phyloP scores from a whole-genome alignment of 2,797 vertebrate genomes.

The Malacoctenus gilli region DNA sequence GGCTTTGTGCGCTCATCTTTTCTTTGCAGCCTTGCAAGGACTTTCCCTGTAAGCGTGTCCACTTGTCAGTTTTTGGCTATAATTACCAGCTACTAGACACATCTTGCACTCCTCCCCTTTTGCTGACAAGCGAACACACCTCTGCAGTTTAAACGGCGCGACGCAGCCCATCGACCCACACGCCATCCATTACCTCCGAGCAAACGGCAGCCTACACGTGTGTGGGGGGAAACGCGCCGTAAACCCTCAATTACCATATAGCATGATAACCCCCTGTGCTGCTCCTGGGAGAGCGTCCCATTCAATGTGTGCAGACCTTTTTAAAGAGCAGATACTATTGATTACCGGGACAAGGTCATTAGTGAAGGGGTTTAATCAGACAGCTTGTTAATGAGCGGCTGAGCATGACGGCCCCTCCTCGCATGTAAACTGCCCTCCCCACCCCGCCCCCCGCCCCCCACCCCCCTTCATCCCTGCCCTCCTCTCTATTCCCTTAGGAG shows the following conservation, averaged over 20 bases:
- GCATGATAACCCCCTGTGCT: constrained; percentile 42
- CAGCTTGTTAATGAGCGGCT: constrained; percentile 78
- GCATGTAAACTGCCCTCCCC: constrained; percentile 48
- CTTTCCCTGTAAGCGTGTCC: constrained; percentile 11
- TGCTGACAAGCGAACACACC: constrained; percentile 28
- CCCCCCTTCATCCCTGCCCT: neutral
- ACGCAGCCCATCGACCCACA: constrained; percentile 37
- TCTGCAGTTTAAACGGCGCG: constrained; percentile 34
- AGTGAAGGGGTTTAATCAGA: constrained; percentile 75
- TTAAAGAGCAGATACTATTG: constrained; percentile 78
- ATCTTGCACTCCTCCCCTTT: constrained; percentile 8
- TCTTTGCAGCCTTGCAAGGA: neutral
- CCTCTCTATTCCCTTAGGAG: constrained; percentile 62
- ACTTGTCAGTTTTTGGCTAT: constrained; percentile 17
- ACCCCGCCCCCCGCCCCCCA: neutral
- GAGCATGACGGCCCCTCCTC: constrained; percentile 67
- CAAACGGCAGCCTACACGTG: constrained; percentile 33
- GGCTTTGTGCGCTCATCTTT: constrained; percentile 17
- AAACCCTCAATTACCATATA: constrained; percentile 65
- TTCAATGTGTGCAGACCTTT: constrained; percentile 65
- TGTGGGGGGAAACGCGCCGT: constrained; percentile 40
- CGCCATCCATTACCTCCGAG: constrained; percentile 57
- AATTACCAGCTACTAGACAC: constrained; percentile 32
- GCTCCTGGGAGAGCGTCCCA: constrained; percentile 50
- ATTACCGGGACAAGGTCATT: constrained; percentile 80